Evolutionary conservation across 2,113 vertebrate species (phyloP), one percentile per base, ranked within the genome.

Genomic region (Murina feae): DNA sequence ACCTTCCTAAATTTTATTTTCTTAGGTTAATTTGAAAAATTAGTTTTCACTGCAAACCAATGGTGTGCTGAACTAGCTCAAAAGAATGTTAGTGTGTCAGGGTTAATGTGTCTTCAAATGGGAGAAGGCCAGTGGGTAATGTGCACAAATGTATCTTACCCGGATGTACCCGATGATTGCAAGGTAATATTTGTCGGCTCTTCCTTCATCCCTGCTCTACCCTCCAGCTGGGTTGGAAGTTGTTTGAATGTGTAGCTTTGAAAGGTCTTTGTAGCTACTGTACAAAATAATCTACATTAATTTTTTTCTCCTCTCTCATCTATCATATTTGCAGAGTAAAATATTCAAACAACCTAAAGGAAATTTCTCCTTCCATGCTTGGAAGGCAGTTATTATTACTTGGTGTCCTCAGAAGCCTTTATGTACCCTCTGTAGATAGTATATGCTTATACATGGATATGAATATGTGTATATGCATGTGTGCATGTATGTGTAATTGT

Each of bases 21-120:
- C 47, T 79, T 53, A 53, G 18, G 37, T 42, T 91, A 65, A 42
- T 86, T 65, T 89, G 68, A 86, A 94, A 86, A 89, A 95, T 82
- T 76, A 78, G 21, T 87, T 93, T 89, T 89, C 30, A 49, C 14
- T 66, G 42, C 39, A 89, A 65, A 75, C 18, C 6, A 51, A 0
- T 83, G 65, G 35, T 75, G 16, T 63, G 71, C 6, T 51, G 25
- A 71, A 35, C 18, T 49, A 37, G 32, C 2, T 81, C 30, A 55
- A 68, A 66, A 74, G 39, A 28, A 4, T 85, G 17, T 53, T 83
- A 76, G 32, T 17, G 21, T 86, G 11, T 78, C 58, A 79, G 28
- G 75, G 28, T 71, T 49, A 66, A 86, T 49, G 25, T 3, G 12
- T 6, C 10, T 79, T 44, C 30, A 37, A 58, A 44, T 60, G 35